These are phyloP conservation scores for Oryzias dopingdopingensis DNA, from an alignment of 2,797 vertebrate species.

Conservation along the genomic window DNA sequence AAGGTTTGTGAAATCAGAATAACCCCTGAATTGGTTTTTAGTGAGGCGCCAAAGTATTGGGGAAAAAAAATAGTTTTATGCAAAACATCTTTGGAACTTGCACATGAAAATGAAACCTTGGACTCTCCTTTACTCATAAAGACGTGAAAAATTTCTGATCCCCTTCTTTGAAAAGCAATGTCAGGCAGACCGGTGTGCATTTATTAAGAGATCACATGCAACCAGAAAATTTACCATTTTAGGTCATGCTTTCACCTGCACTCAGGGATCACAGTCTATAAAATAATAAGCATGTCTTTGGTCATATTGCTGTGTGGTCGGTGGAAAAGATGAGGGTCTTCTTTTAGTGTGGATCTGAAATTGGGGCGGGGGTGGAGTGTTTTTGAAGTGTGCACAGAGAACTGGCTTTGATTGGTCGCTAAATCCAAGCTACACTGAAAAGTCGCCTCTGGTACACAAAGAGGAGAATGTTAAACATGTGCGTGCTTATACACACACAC, in stretches of 20 bases:
- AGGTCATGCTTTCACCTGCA: slow-evolving; percentile 64
- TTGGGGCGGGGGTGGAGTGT: slow-evolving; percentile 43
- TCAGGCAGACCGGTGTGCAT: slow-evolving; percentile 33
- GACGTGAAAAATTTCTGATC: slow-evolving; percentile 39
- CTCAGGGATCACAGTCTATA: slow-evolving; percentile 70
- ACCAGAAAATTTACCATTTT: slow-evolving; percentile 67
- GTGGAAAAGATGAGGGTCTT: slow-evolving; percentile 63
- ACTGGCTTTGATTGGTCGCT: slow-evolving; percentile 66
- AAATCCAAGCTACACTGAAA: slow-evolving; percentile 73
- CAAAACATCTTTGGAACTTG: slow-evolving; percentile 47
- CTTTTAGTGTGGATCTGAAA: slow-evolving; percentile 64
- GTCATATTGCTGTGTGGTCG: slow-evolving; percentile 74
- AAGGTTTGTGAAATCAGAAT: slow-evolving; percentile 72
- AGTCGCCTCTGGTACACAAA: slow-evolving; percentile 61
- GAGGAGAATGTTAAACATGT: slow-evolving; percentile 26
- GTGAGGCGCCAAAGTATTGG: slow-evolving; percentile 34
- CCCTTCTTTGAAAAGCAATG: slow-evolving; percentile 48
- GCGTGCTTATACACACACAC: not conserved
- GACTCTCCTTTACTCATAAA: slow-evolving; percentile 42
- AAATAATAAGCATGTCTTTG: slow-evolving; percentile 75
- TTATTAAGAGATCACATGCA: slow-evolving; percentile 58
- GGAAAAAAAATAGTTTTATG: slow-evolving; percentile 51
- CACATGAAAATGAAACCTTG: slow-evolving; percentile 26
- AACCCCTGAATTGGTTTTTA: slow-evolving; percentile 64
- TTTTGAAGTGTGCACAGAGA: slow-evolving; percentile 72